phyloP scores from a whole-genome alignment of 2,113 vertebrate genomes.

The Aptenodytes forsteri region DNA sequence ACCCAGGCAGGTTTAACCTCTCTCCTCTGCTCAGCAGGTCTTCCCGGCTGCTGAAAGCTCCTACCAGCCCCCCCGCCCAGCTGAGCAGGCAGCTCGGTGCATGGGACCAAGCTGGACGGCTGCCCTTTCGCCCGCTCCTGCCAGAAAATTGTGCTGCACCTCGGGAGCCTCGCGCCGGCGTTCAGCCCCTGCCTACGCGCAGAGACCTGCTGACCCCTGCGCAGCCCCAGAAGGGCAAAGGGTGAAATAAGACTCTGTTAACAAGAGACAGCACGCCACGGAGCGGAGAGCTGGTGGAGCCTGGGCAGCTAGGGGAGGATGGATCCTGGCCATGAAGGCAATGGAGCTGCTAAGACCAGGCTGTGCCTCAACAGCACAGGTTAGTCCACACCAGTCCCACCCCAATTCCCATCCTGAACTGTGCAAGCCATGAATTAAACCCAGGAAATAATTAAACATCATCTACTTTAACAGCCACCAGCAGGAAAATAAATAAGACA shows the following conservation, averaged over 20 bases:
- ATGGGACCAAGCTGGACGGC: not conserved
- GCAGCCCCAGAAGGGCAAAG: not conserved
- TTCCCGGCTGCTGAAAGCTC: not conserved
- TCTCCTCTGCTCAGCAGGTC: not conserved
- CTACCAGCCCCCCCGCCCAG: not conserved
- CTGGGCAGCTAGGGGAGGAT: fast-evolving
- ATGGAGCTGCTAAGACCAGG: not conserved
- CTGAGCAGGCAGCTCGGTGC: not conserved
- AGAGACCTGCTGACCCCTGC: not conserved
- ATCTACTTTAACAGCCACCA: not conserved
- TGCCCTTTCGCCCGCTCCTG: not conserved
- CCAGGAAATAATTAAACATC: conserved; percentile 14
- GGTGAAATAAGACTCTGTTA: not conserved
- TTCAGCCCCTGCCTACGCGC: not conserved
- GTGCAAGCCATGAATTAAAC: not conserved
- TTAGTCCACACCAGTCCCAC: not conserved
- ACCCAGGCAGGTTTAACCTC: not conserved
- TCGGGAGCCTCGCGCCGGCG: fast-evolving
- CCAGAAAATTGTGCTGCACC: not conserved
- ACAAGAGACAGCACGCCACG: fast-evolving
- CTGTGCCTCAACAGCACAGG: not conserved
- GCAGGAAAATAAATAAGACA: conserved; percentile 50
- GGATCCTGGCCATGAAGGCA: not conserved
- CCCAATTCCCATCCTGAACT: not conserved
- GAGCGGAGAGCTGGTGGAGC: not conserved